These are phyloP conservation scores for Allophyes oxyacanthae DNA, from an alignment of 2,888 invertebrate species.

Conservation along the genomic window DNA sequence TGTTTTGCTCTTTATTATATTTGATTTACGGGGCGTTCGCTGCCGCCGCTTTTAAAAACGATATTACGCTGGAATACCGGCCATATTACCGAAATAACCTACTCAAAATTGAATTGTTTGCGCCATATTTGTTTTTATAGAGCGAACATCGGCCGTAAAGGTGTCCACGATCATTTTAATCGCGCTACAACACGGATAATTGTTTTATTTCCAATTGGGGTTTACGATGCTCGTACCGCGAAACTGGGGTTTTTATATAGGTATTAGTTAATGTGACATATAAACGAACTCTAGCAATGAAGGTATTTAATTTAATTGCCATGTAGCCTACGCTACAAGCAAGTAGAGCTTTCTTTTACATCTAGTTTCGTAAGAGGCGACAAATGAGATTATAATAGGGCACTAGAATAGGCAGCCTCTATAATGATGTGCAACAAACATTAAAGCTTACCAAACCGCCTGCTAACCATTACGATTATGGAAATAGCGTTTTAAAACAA, in stretches of 20 bases:
- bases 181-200: slow-evolving; percentile 62
- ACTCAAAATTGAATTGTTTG: slow-evolving; percentile 78
- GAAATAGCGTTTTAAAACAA: too few species aligned
- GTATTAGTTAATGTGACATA: slow-evolving; percentile 4
- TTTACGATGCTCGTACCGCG: slow-evolving; percentile 44
- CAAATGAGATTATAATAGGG: neutral
- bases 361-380: neutral
- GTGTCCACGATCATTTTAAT: slow-evolving; percentile 73
- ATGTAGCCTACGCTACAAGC: neutral
- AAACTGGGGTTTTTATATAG: slow-evolving; percentile 15
- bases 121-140: slow-evolving; percentile 77
- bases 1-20: slow-evolving; percentile 82
- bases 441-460: neutral
- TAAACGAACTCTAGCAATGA: slow-evolving; percentile 6
- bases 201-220: slow-evolving; percentile 64
- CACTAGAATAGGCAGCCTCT: too few species aligned
- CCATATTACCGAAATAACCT: slow-evolving; percentile 78
- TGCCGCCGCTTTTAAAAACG: slow-evolving; percentile 78
- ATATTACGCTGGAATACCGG: slow-evolving; percentile 72
- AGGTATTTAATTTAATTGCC: neutral
- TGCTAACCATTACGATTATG: neutral
- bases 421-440: too few species aligned
- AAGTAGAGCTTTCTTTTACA: neutral
- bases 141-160: slow-evolving; percentile 66
- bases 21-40: slow-evolving; percentile 74